Evolutionary conservation across 2,888 invertebrate species (phyloP).

Genomic region (Macropis europaea): DNA sequence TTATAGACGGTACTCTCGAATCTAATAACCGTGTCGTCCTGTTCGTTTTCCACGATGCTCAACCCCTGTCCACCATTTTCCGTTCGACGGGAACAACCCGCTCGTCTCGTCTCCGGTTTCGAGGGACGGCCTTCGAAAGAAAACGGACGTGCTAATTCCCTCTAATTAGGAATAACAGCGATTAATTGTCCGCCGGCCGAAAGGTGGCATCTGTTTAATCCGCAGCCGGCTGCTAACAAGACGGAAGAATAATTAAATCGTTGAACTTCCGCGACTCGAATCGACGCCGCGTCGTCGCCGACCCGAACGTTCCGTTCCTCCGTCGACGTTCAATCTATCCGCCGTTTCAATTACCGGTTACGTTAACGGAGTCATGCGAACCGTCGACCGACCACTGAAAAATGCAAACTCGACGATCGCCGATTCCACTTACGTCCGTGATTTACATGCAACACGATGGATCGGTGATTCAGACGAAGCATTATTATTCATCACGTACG

Average conservation of each 20-base stretch:
- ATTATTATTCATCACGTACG: slow-evolving; percentile 41
- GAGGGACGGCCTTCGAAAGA: neutral
- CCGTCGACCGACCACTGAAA: slow-evolving; percentile 27
- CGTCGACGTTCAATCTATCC: slow-evolving; percentile 15
- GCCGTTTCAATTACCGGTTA: slow-evolving; percentile 35
- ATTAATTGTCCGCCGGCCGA: slow-evolving; percentile 54
- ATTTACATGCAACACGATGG: slow-evolving; percentile 20
- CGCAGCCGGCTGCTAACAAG: slow-evolving; percentile 24
- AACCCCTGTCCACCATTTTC: slow-evolving; percentile 9
- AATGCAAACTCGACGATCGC: slow-evolving; percentile 20
- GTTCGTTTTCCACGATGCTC: slow-evolving; percentile 25
- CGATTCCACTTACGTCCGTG: slow-evolving; percentile 12
- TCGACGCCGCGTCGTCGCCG: slow-evolving; percentile 25
- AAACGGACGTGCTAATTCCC: slow-evolving; percentile 44
- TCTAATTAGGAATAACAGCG: slow-evolving; percentile 57
- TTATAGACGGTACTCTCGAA: slow-evolving; percentile 47
- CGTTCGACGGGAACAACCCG: slow-evolving; percentile 46
- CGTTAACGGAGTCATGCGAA: slow-evolving; percentile 19
- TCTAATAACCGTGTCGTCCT: slow-evolving; percentile 41
- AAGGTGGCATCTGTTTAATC: slow-evolving; percentile 47
- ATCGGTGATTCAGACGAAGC: slow-evolving; percentile 26
- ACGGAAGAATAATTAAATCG: slow-evolving; percentile 55
- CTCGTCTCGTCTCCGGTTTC: slow-evolving; percentile 6
- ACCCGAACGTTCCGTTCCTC: slow-evolving; percentile 8
- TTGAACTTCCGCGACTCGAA: slow-evolving; percentile 33